Percentiles rank a stretch among this genome's conserved stretches.
phyloP scores from a whole-genome alignment of 2,888 invertebrate genomes.

The Cerastis leucographa region DNA sequence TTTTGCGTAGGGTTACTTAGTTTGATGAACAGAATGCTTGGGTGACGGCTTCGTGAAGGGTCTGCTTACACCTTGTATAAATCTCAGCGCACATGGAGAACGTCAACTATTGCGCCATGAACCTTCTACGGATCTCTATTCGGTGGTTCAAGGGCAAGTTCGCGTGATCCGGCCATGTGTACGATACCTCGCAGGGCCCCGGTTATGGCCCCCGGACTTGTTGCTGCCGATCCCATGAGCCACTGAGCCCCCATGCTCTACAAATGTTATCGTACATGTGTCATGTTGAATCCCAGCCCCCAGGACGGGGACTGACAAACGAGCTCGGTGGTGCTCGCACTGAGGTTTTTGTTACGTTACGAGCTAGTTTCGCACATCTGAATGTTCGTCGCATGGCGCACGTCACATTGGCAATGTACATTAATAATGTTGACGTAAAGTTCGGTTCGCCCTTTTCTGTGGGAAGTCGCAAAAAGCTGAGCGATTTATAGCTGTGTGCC shows the following conservation, averaged over 20 bases:
- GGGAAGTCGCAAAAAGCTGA: slow-evolving; percentile 13
- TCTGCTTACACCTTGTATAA: too few species aligned
- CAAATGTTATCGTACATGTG: slow-evolving; percentile 19
- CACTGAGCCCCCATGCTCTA: neutral
- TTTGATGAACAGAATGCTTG: too few species aligned
- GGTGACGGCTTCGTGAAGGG: too few species aligned
- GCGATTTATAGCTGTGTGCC: slow-evolving; percentile 46
- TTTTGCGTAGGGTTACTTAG: too few species aligned
- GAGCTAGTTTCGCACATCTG: slow-evolving; percentile 4
- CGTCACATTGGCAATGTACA: slow-evolving; percentile 1
- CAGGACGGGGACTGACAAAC: slow-evolving; percentile 7
- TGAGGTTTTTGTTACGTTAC: slow-evolving; percentile 14
- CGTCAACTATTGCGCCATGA: neutral
- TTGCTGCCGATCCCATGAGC: slow-evolving; percentile 24
- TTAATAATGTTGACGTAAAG: slow-evolving; percentile 39
- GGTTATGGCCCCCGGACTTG: slow-evolving; percentile 14
- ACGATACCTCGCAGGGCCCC: slow-evolving; percentile 15
- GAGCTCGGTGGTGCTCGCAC: slow-evolving; percentile 10
- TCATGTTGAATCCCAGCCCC: slow-evolving; percentile 3
- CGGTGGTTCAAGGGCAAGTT: slow-evolving; percentile 27
- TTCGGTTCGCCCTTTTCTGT: slow-evolving; percentile 5
- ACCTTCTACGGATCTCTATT: slow-evolving; percentile 9
- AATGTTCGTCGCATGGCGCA: slow-evolving; percentile 7
- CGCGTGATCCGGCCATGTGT: neutral
- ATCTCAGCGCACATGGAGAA: neutral